Evolutionary conservation across 2,888 invertebrate genomes (phyloP).

Genomic region (Chaetogeoica ovagalla): DNA sequence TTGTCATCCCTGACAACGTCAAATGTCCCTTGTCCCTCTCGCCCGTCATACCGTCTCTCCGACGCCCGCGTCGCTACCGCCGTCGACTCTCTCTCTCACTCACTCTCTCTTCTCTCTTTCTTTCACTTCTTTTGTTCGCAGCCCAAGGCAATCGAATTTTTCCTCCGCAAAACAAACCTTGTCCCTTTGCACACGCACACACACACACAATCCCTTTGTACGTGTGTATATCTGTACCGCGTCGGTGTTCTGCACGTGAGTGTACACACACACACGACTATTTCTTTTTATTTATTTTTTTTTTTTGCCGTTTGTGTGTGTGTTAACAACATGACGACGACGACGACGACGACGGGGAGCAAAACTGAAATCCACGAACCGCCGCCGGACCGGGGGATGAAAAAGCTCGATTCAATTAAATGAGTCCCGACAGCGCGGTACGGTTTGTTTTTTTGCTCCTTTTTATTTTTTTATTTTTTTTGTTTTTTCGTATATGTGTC

Average conservation of each 20-base stretch:
- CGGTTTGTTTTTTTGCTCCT: background rate
- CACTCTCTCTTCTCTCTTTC: too few species aligned
- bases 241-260: background rate
- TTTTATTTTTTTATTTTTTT: background rate
- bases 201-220: background rate
- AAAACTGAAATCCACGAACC: background rate
- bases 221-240: background rate
- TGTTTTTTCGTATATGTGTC: too few species aligned
- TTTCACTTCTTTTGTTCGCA: slow-evolving; percentile 42
- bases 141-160: slow-evolving; percentile 48
- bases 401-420: slow-evolving; percentile 27
- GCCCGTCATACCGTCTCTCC: background rate
- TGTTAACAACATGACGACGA: slow-evolving; percentile 1
- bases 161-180: slow-evolving; percentile 48
- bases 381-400: background rate
- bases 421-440: background rate
- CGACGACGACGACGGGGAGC: background rate
- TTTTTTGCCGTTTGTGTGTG: background rate
- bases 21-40: slow-evolving; percentile 40
- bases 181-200: background rate
- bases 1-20: slow-evolving; percentile 53
- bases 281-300: background rate
- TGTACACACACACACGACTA: background rate
- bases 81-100: background rate
- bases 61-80: background rate